Base-by-base conservation (phyloP, 1,140 invertebrate species). In the Aphelinus atriplicis region DNA sequence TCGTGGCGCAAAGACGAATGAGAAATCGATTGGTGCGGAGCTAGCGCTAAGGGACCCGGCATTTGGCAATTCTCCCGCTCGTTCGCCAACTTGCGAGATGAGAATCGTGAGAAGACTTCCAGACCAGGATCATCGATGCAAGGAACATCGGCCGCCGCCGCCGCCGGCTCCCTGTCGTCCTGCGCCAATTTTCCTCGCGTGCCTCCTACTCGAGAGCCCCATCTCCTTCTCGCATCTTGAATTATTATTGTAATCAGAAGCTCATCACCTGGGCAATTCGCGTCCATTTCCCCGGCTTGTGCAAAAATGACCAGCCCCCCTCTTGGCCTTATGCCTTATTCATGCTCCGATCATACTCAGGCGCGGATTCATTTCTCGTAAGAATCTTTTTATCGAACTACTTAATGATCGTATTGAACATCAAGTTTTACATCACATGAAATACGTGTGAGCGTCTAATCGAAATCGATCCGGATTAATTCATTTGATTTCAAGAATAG, bases 61-160 rank as follows among this genome's bases (percentile, higher is more conserved):
- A 72, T 78, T 78, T 75, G 79, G 72, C 77, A 78, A 76, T 78
- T 71, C 75, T 78, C 69, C 72, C 71, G 76, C 74, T 77, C 77
- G 79, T 73, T 77, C 73, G 69, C 73, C 74, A 75, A 75, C 76
- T 71, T 78, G 68, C 73, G 74, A 80, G 76, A 80, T 80, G 77
- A 78, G 77, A 80, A 78, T 80, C 79, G 79, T 80, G 79, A 78
- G 77, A 56, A 80, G 79, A 80, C 79, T 80, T 60, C 42, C 50
- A 71, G 71, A 73, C 72, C 51, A 70, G 69, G 65, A 77, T 77
- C 77, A 78, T 77, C 75, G 68, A 77, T 73, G 77, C 71, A 65
- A 65, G 70, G 64, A 68, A 62, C 26, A 26, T 26, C 26, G 26
- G 26, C 26, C 26, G 26, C 26, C 26, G 26, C 26, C 55, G 10